Percentiles rank a stretch among this genome's conserved stretches.
These are phyloP conservation scores for Polymixis flavicincta DNA, from an alignment of 2,888 invertebrate species.

Conservation along the genomic window DNA sequence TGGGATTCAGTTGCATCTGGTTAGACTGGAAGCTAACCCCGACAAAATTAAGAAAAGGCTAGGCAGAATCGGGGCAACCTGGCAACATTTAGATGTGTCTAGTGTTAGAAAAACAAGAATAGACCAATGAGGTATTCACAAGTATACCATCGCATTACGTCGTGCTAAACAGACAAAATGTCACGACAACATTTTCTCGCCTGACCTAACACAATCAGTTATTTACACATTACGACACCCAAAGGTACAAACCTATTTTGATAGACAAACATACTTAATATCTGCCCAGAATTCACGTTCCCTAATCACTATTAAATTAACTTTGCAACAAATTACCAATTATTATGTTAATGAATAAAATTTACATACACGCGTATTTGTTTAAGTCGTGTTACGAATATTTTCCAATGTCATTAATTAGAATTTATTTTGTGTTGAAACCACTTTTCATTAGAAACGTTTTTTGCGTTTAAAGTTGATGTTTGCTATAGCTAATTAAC, in stretches of 20 bases:
- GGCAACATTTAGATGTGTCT: neutral
- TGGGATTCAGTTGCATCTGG: no score
- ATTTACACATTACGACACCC: slow-evolving; percentile 23
- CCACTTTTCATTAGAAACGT: slow-evolving; percentile 35
- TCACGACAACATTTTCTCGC: neutral
- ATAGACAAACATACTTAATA: slow-evolving; percentile 39
- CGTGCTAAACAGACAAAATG: no score
- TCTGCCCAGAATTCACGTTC: slow-evolving; percentile 31
- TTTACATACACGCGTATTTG: slow-evolving; percentile 56
- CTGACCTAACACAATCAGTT: slow-evolving; percentile 46
- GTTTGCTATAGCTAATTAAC: slow-evolving; percentile 48
- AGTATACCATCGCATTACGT: no score
- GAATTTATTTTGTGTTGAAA: slow-evolving; percentile 55
- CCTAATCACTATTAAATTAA: slow-evolving; percentile 55
- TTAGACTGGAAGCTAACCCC: no score
- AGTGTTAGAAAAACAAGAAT: neutral
- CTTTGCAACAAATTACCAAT: slow-evolving; percentile 57
- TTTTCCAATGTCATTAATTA: slow-evolving; percentile 55
- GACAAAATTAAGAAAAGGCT: no score
- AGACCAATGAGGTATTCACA: neutral
- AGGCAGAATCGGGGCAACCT: no score
- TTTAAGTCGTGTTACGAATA: slow-evolving; percentile 36
- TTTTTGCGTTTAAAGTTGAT: slow-evolving; percentile 37
- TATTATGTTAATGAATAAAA: slow-evolving; percentile 55
- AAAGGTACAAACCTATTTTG: slow-evolving; percentile 11